These are phyloP conservation scores for Euproctis similis DNA, from an alignment of 2,888 invertebrate species.

Conservation along the genomic window DNA sequence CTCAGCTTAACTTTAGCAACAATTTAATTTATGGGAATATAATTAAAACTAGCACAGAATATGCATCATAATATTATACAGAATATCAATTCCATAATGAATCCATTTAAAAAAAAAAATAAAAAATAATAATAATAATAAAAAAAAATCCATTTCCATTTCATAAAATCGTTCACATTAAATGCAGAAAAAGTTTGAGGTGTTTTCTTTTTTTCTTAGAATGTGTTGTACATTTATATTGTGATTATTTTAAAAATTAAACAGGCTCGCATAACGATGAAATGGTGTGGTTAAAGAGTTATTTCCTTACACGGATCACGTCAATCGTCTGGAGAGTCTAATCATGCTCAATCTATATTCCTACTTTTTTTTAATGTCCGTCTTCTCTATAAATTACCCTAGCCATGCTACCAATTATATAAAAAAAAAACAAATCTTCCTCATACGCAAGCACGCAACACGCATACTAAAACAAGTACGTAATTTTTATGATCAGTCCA, in stretches of 20 bases:
- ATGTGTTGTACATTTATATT: constrained; percentile 14
- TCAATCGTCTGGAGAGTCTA: constrained; percentile 10
- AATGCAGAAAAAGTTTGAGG: no score
- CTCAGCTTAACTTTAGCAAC: no score
- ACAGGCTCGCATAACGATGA: constrained; percentile 24
- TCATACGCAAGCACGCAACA: not conserved
- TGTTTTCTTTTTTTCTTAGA: no score
- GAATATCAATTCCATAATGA: no score
- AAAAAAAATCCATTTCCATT: no score
- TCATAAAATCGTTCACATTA: no score
- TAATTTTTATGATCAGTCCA: constrained; percentile 1
- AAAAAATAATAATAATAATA: no score
- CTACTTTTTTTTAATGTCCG: constrained; percentile 9
- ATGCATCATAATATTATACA: no score
- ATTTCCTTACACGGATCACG: constrained; percentile 17
- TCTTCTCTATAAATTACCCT: constrained; percentile 4
- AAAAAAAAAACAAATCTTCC: constrained; percentile 3
- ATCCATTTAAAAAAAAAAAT: no score
- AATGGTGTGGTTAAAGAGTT: constrained; percentile 22
- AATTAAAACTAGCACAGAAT: no score
- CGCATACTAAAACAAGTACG: not conserved
- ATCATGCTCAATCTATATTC: constrained; percentile 14
- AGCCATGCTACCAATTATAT: not conserved
- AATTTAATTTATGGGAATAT: no score
- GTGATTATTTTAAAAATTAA: no score